phyloP scores from a whole-genome alignment of 2,797 vertebrate species.

The Rhinophrynus dorsalis region DNA sequence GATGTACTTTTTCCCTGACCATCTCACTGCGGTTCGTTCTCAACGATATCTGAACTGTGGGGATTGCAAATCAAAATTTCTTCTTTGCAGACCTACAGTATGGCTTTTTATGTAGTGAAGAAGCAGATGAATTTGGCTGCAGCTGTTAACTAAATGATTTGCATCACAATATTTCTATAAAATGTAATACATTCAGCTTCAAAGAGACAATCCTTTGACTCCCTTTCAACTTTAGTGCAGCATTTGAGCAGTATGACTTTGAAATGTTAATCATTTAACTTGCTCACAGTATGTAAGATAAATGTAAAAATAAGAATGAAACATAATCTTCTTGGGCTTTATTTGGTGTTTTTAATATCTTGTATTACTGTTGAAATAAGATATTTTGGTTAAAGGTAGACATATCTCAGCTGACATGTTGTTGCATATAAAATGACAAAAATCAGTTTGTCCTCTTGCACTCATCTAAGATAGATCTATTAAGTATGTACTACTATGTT shows the following conservation, averaged over 20 bases:
- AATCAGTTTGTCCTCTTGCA: slow-evolving; percentile 15
- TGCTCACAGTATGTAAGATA: background rate
- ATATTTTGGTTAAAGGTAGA: background rate
- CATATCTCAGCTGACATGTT: slow-evolving; percentile 7
- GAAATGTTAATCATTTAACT: background rate
- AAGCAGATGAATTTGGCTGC: background rate
- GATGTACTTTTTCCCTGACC: too few species aligned
- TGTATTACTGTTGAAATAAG: background rate
- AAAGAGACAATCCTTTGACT: background rate
- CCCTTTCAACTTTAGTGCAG: background rate
- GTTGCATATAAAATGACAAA: slow-evolving; percentile 14
- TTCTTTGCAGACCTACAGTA: too few species aligned
- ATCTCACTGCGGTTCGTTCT: too few species aligned
- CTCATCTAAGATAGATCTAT: slow-evolving; percentile 34
- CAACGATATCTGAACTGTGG: too few species aligned
- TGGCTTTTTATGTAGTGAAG: too few species aligned
- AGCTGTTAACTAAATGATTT: background rate
- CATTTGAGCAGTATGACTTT: background rate
- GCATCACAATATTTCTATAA: background rate
- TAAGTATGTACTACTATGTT: slow-evolving; percentile 9
- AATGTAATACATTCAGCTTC: background rate
- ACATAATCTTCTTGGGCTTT: background rate
- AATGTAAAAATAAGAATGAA: background rate
- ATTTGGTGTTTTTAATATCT: background rate
- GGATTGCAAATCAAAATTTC: too few species aligned